Evolutionary conservation across 2,113 vertebrate species (phyloP).

Genomic region (Vulpes lagopus): DNA sequence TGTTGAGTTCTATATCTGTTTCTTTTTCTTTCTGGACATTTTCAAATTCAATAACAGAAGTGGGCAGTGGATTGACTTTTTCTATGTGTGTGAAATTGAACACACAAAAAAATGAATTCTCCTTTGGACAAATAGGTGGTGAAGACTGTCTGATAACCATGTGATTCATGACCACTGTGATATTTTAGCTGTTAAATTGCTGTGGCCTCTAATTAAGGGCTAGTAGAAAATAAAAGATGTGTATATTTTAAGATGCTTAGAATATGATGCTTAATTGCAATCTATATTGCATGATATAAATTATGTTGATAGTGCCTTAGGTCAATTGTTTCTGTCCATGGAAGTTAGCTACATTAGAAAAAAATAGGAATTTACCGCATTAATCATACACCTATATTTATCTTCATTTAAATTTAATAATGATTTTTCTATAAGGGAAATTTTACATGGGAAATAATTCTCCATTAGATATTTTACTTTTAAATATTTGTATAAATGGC

Average conservation of each 20-base stretch:
- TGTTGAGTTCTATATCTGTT: not conserved
- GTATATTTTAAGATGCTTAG: not conserved
- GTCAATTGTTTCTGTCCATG: not conserved
- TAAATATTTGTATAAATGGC: not conserved
- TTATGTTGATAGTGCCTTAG: not conserved
- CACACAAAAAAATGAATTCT: not conserved
- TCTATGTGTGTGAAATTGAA: not conserved
- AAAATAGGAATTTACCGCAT: not conserved
- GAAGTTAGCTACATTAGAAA: not conserved
- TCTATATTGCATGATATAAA: not conserved
- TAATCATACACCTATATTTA: not conserved
- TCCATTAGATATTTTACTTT: not conserved
- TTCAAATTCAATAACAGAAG: not conserved
- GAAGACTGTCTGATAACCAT: not conserved
- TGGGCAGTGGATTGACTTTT: not conserved
- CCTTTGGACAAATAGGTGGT: not conserved
- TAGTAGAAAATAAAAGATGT: not conserved
- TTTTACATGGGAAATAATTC: not conserved
- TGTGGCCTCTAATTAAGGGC: not conserved
- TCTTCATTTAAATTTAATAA: not conserved
- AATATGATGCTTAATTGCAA: not conserved
- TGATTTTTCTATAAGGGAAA: not conserved
- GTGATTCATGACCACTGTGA: not conserved
- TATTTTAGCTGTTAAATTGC: not conserved
- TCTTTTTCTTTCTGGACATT: not conserved